Conservation (phyloP, 2,113 vertebrate species). For the Sterrhoptilus dennistouni region DNA sequence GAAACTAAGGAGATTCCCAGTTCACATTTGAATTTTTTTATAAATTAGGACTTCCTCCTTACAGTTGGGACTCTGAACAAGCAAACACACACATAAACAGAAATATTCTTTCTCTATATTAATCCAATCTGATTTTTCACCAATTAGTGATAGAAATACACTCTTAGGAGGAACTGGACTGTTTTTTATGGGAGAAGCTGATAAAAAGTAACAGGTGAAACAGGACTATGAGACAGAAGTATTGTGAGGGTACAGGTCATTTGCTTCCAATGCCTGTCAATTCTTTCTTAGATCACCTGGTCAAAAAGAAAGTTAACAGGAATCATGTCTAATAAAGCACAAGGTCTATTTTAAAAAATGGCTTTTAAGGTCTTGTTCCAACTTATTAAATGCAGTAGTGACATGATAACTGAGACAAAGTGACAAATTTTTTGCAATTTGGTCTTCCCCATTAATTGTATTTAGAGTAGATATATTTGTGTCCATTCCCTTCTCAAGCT, state of each 20-base stretch:
- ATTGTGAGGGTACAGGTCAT: background rate
- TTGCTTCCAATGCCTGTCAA: background rate
- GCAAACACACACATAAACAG: background rate
- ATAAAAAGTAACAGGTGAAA: background rate
- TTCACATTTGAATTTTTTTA: background rate
- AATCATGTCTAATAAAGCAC: background rate
- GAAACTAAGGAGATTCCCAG: background rate
- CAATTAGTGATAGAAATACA: background rate
- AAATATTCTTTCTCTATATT: background rate
- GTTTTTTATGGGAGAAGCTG: background rate
- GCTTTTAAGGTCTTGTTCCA: background rate
- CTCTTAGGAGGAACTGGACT: background rate
- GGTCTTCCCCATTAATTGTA: background rate
- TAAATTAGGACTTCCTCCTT: background rate
- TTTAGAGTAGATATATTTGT: background rate
- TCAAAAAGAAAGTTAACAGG: background rate
- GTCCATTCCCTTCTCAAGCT: background rate
- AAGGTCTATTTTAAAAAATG: background rate
- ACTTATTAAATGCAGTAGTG: background rate
- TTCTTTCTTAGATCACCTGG: background rate
- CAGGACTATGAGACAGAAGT: background rate
- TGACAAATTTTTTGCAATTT: background rate
- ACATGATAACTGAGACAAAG: background rate
- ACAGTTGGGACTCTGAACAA: background rate
- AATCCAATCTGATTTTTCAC: background rate